Percentiles rank a stretch among this genome's conserved stretches.
Evolutionary conservation across 2,113 vertebrate genomes (phyloP).

Genomic region (Mesitornis unicolor): DNA sequence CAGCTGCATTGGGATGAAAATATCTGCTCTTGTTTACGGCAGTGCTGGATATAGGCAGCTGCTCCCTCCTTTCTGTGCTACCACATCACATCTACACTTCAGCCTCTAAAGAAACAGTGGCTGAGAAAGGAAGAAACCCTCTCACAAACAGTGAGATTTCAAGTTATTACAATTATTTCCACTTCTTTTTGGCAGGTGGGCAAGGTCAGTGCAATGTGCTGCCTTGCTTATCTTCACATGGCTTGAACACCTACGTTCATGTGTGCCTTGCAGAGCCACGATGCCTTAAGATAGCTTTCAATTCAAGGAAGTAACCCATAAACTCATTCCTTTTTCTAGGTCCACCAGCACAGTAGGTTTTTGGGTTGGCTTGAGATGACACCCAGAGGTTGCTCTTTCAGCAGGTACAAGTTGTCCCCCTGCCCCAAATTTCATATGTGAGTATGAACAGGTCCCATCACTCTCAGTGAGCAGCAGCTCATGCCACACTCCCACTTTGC

Average conservation of each 20-base stretch:
- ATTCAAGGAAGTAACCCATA: background rate
- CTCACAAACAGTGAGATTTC: background rate
- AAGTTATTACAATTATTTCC: background rate
- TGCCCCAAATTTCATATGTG: fast-evolving
- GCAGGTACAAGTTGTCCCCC: background rate
- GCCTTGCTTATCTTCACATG: background rate
- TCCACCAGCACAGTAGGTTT: background rate
- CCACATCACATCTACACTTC: background rate
- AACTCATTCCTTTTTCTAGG: background rate
- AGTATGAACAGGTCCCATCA: background rate
- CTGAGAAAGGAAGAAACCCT: background rate
- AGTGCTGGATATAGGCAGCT: background rate
- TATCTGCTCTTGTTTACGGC: background rate
- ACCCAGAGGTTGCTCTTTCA: background rate
- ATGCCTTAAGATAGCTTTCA: background rate
- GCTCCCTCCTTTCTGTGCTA: background rate
- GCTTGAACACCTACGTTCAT: background rate
- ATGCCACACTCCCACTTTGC: background rate
- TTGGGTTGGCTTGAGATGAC: background rate
- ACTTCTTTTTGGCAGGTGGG: background rate
- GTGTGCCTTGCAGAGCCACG: background rate
- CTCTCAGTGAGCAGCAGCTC: background rate
- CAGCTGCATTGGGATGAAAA: slow-evolving; percentile 3
- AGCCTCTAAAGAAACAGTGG: background rate
- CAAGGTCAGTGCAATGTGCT: background rate